Conservation (phyloP, 2,113 vertebrate species). For the Eptesicus fuscus region DNA sequence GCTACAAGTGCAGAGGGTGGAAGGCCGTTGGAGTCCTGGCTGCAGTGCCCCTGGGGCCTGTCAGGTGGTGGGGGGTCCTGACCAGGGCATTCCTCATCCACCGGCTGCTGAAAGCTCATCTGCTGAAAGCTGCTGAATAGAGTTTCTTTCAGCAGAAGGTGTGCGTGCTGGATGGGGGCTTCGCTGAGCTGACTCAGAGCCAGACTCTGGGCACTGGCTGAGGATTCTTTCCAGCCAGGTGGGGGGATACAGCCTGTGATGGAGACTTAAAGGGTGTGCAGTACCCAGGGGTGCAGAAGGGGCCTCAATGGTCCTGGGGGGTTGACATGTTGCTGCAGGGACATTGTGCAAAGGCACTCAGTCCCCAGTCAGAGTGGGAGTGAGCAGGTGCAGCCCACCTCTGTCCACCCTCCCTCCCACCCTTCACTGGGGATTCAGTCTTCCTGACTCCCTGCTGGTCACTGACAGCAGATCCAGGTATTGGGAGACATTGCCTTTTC, state of each 20-base stretch:
- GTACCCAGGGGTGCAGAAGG: background rate
- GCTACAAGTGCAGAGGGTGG: constrained; percentile 43
- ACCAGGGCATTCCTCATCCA: no score
- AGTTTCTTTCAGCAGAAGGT: no score
- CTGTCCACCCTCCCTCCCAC: background rate
- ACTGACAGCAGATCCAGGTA: background rate
- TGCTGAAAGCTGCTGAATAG: no score
- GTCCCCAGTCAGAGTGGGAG: background rate
- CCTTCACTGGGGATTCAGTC: background rate
- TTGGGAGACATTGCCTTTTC: background rate
- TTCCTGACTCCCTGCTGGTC: background rate
- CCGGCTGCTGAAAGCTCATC: background rate
- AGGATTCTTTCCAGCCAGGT: background rate
- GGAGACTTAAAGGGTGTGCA: background rate
- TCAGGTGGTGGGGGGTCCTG: background rate
- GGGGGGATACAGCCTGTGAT: background rate
- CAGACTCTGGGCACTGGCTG: background rate
- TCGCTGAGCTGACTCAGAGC: background rate
- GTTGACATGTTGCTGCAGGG: no score
- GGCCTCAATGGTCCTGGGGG: background rate
- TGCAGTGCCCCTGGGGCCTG: rapidly evolving
- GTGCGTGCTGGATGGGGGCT: no score
- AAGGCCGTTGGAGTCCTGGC: rapidly evolving
- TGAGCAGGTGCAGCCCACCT: background rate
- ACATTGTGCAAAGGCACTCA: background rate